Conservation (phyloP, 2,797 vertebrate genomes). For the Pterois miles region DNA sequence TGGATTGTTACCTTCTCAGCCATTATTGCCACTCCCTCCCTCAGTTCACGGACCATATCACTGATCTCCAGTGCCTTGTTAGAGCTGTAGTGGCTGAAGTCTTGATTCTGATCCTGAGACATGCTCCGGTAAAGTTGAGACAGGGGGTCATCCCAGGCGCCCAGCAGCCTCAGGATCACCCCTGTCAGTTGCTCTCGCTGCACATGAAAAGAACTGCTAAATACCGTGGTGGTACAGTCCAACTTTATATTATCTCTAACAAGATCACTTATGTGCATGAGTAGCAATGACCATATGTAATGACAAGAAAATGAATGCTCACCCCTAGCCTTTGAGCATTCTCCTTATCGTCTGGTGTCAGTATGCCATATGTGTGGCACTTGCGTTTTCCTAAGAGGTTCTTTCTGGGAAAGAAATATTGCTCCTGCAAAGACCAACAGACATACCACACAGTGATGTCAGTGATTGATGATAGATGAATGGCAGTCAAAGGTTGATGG, state of each 20-base stretch:
- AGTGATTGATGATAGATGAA: constrained; percentile 40
- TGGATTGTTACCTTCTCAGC: constrained; percentile 71
- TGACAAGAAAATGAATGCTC: constrained; percentile 34
- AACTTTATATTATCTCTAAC: neutral
- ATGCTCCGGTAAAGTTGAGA: constrained; percentile 75
- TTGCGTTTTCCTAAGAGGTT: constrained; percentile 67
- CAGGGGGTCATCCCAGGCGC: constrained; percentile 77
- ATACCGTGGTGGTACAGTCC: neutral
- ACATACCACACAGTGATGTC: neutral
- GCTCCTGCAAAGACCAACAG: constrained; percentile 59
- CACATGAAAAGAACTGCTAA: neutral
- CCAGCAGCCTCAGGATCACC: constrained; percentile 78
- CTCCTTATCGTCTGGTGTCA: constrained; percentile 78
- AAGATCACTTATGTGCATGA: neutral
- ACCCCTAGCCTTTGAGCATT: constrained; percentile 78
- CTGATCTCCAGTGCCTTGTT: constrained; percentile 79
- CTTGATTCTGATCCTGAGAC: constrained; percentile 65
- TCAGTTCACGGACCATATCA: constrained; percentile 76
- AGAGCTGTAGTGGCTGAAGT: constrained; percentile 71
- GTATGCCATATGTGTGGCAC: constrained; percentile 78
- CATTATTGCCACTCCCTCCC: constrained; percentile 76
- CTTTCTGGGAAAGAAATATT: constrained; percentile 62
- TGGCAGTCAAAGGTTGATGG: constrained; percentile 19
- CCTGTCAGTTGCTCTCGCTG: constrained; percentile 79
- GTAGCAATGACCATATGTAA: neutral